Conservation (phyloP, 2,888 invertebrate species). For the Carcina quercana region DNA sequence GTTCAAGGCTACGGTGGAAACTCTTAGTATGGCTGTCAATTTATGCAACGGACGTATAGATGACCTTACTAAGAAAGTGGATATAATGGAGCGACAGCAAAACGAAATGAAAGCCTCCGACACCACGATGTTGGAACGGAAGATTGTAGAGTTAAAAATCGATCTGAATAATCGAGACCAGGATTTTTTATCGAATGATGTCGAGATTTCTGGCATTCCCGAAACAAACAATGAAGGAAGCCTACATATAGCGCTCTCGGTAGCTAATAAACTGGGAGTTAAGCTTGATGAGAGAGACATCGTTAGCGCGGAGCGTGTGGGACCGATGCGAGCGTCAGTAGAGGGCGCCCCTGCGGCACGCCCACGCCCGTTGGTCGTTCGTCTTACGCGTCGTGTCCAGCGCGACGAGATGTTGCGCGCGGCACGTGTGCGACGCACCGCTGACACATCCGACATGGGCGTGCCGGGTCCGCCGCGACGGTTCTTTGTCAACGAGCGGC, state of each 20-base stretch:
- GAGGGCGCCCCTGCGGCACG: background rate
- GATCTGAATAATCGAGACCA: background rate
- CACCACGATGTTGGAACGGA: no score
- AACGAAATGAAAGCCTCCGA: no score
- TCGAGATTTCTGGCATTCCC: background rate
- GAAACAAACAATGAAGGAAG: background rate
- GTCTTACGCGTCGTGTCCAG: slow-evolving; percentile 11
- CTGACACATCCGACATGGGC: slow-evolving; percentile 9
- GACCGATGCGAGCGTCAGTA: background rate
- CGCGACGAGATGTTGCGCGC: slow-evolving; percentile 12
- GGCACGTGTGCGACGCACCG: slow-evolving; percentile 12
- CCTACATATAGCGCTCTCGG: background rate
- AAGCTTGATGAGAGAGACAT: background rate
- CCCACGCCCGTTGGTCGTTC: slow-evolving; percentile 10
- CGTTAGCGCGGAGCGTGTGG: background rate
- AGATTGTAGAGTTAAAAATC: no score
- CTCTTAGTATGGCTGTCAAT: no score
- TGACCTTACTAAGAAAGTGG: no score
- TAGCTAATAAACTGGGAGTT: background rate
- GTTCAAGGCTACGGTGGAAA: no score
- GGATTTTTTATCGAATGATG: background rate
- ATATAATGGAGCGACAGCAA: no score
- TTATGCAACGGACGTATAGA: no score
- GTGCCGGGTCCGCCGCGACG: slow-evolving; percentile 8
- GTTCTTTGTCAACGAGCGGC: slow-evolving; percentile 13